Evolutionary conservation across 2,888 invertebrate species (phyloP).

Genomic region (Nomada goodeniana): DNA sequence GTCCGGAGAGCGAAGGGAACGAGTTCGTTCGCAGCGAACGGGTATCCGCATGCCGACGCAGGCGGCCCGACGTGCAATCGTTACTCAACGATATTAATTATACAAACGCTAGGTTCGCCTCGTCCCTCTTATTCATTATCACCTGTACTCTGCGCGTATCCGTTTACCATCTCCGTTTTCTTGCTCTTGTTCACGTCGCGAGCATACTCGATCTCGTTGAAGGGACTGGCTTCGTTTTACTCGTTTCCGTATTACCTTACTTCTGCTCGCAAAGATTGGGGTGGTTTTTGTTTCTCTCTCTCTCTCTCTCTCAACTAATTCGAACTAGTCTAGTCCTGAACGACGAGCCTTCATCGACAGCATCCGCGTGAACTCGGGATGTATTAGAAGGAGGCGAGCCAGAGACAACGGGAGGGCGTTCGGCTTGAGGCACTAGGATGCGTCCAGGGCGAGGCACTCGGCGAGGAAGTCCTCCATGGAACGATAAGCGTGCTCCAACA

Average conservation of each 20-base stretch:
- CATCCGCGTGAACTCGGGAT: constrained; percentile 53
- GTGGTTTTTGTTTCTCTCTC: not conserved
- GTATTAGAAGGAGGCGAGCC: constrained; percentile 73
- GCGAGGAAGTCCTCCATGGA: constrained; percentile 97
- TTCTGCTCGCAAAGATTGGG: not conserved
- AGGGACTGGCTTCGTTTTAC: constrained; percentile 17
- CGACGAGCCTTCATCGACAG: constrained; percentile 44
- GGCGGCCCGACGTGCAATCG: constrained; percentile 70
- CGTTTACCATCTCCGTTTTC: not conserved
- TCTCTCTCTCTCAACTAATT: not conserved
- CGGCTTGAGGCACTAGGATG: constrained; percentile 85
- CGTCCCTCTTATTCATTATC: constrained; percentile 18
- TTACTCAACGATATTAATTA: constrained; percentile 73
- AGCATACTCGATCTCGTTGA: not conserved
- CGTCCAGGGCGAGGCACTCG: constrained; percentile 95
- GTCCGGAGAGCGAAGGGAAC: constrained; percentile 51
- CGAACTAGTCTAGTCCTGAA: constrained; percentile 38
- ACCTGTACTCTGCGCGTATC: constrained; percentile 26
- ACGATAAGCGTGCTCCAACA: constrained; percentile 95
- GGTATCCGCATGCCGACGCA: constrained; percentile 67
- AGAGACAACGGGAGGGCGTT: constrained; percentile 78
- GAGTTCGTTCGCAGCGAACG: constrained; percentile 66
- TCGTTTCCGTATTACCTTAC: not conserved
- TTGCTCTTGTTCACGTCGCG: not conserved
- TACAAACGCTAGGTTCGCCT: constrained; percentile 68